phyloP scores from a whole-genome alignment of 2,797 vertebrate genomes.

The Nyctibius grandis region DNA sequence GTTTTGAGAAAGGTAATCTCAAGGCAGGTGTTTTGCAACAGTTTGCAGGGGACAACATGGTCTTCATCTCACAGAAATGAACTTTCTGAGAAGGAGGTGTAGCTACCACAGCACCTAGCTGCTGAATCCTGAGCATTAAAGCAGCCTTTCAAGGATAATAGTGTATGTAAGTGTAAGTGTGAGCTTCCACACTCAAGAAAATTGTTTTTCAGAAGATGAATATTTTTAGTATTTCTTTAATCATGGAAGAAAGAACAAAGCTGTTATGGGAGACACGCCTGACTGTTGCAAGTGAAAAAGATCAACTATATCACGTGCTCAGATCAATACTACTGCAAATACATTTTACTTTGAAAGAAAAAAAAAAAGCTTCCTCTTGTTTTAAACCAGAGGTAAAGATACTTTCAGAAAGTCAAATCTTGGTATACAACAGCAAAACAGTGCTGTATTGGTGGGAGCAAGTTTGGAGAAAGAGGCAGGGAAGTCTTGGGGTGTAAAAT shows the following conservation, averaged over 20 bases:
- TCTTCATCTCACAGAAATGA: neutral
- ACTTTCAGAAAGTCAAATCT: neutral
- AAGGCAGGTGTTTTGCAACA: neutral
- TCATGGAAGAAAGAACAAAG: neutral
- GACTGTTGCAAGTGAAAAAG: neutral
- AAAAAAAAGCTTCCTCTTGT: neutral
- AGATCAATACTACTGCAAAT: neutral
- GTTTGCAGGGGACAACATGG: neutral
- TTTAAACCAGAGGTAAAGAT: neutral
- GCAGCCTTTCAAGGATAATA: neutral
- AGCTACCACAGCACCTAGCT: neutral
- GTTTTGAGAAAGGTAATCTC: neutral
- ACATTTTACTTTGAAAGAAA: neutral
- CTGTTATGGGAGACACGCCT: neutral
- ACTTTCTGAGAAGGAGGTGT: neutral
- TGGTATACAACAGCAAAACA: neutral
- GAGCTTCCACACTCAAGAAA: neutral
- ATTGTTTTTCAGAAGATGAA: neutral
- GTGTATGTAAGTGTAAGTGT: neutral
- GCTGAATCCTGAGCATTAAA: neutral
- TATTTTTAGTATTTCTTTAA: neutral
- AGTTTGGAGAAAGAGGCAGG: neutral
- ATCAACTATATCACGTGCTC: neutral
- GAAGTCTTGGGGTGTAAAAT: neutral
- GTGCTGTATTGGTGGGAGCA: neutral